These are phyloP conservation scores for Drosophila pseudotalamancana DNA, from an alignment of 2,888 invertebrate species.

Conservation along the genomic window DNA sequence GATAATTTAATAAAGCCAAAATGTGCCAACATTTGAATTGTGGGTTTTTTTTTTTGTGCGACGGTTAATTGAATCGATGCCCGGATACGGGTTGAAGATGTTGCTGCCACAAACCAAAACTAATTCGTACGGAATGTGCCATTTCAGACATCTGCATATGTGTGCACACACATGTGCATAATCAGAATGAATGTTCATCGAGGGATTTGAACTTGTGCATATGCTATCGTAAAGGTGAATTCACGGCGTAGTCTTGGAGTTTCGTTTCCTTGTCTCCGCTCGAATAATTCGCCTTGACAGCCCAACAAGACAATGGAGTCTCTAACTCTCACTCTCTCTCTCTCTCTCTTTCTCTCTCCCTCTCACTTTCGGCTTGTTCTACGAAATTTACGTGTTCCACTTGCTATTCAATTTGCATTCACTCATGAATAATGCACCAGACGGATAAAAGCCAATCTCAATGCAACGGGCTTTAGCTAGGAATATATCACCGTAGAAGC, in stretches of 20 bases:
- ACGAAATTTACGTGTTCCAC: conserved; percentile 58
- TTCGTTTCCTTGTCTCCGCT: conserved; percentile 16
- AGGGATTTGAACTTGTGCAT: conserved; percentile 80
- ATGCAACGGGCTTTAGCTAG: conserved; percentile 23
- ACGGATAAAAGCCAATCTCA: conserved; percentile 57
- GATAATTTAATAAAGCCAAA: conserved; percentile 77
- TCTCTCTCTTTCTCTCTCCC: background rate
- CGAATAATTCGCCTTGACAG: conserved; percentile 64
- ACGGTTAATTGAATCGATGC: conserved; percentile 71
- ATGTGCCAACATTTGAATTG: conserved; percentile 78
- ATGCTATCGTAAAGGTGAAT: conserved; percentile 47
- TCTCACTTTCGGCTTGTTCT: background rate
- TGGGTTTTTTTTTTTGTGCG: conserved; percentile 42
- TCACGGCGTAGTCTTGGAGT: conserved; percentile 16
- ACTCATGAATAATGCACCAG: conserved; percentile 79
- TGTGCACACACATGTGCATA: conserved; percentile 62
- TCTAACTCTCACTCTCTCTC: too few species aligned
- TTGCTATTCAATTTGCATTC: conserved; percentile 82
- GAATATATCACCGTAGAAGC: conserved; percentile 4
- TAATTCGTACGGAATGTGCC: conserved; percentile 28
- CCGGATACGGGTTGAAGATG: conserved; percentile 10
- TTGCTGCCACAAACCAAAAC: conserved; percentile 26
- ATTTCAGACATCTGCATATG: conserved; percentile 34
- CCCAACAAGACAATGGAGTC: conserved; percentile 41
- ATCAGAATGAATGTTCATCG: conserved; percentile 83